These are phyloP conservation scores for Passer domesticus DNA, from an alignment of 2,113 vertebrate genomes.

Conservation along the genomic window DNA sequence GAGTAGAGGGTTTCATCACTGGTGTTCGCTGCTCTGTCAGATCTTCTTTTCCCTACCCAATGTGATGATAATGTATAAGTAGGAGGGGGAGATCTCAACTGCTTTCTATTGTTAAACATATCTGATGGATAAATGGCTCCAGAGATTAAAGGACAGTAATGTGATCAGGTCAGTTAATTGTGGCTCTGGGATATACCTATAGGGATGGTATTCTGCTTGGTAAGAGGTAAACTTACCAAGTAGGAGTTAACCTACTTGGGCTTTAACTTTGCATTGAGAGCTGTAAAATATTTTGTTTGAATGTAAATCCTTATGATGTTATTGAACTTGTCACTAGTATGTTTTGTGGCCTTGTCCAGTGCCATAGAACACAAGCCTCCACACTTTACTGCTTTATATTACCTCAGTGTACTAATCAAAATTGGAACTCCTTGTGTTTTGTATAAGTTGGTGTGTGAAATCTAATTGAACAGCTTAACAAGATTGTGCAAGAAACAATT, in stretches of 20 bases:
- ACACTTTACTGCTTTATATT: not conserved
- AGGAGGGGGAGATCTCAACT: not conserved
- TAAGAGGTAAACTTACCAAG: not conserved
- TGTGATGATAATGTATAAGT: not conserved
- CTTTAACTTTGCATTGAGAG: not conserved
- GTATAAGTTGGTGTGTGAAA: not conserved
- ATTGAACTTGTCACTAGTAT: not conserved
- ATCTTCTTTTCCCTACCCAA: not conserved
- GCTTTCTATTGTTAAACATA: not conserved
- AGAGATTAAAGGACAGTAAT: not conserved
- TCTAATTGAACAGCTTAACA: not conserved
- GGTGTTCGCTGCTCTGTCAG: not conserved
- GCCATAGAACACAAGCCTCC: not conserved
- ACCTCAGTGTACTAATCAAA: not conserved
- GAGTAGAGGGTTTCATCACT: not conserved
- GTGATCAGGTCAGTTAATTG: not conserved
- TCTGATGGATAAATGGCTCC: not conserved
- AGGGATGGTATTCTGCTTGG: not conserved
- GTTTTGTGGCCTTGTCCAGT: not conserved
- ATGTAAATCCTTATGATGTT: not conserved
- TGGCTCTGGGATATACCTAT: not conserved
- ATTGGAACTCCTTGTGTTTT: not conserved
- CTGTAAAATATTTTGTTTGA: not conserved
- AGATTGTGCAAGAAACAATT: not conserved
- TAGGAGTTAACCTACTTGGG: not conserved